These are phyloP conservation scores for Anguilla japonica DNA, from an alignment of 2,113 vertebrate genomes.

Conservation along the genomic window DNA sequence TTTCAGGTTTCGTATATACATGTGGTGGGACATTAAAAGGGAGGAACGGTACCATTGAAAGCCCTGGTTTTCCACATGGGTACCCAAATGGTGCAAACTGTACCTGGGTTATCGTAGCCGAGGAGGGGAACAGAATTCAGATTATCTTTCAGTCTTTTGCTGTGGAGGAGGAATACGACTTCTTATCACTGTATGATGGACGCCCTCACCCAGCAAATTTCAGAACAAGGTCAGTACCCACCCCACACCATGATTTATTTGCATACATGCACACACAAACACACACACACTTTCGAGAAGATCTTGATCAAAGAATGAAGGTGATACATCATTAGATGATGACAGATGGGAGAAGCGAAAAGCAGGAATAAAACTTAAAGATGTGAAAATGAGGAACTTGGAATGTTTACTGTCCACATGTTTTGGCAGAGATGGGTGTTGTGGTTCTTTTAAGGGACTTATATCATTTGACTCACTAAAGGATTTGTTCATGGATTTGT, in stretches of 20 bases:
- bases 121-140: conserved; percentile 97
- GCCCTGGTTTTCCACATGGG: conserved; percentile 97
- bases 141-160: conserved; percentile 97
- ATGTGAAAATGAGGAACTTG: too few species aligned
- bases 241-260: neutral
- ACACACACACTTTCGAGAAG: too few species aligned
- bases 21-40: conserved; percentile 97
- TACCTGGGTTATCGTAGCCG: conserved; percentile 97
- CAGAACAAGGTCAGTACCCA: conserved; percentile 85
- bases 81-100: conserved; percentile 99
- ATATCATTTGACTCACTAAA: too few species aligned
- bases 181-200: conserved; percentile 95
- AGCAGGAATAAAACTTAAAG: too few species aligned
- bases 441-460: too few species aligned
- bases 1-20: conserved; percentile 95
- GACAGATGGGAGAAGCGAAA: too few species aligned
- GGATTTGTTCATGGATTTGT: too few species aligned
- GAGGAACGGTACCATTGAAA: conserved; percentile 97
- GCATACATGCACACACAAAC: neutral
- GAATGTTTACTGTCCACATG: too few species aligned
- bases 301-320: too few species aligned
- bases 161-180: conserved; percentile 98
- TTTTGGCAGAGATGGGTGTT: too few species aligned
- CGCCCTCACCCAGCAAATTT: conserved; percentile 97
- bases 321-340: too few species aligned